A percentile compares a stretch with the other conserved stretches of the same genome.
These are phyloP conservation scores for Hyperoplus lanceolatus DNA, from an alignment of 2,797 vertebrate genomes.

Conservation along the genomic window DNA sequence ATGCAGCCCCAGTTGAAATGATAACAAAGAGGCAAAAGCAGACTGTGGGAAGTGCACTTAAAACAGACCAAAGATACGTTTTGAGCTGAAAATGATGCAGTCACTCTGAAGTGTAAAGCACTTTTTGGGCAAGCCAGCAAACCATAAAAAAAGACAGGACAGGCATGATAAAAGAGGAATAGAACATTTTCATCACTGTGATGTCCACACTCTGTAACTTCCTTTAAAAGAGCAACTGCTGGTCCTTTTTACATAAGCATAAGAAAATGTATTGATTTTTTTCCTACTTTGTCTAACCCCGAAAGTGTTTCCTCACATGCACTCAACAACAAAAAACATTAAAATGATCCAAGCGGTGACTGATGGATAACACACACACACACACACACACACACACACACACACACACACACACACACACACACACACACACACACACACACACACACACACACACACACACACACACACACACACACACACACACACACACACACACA, in stretches of 20 bases:
- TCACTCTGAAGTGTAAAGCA: neutral
- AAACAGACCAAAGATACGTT: neutral
- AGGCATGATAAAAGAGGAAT: too few species aligned
- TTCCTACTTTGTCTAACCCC: neutral
- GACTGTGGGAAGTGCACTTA: neutral
- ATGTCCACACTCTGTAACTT: too few species aligned
- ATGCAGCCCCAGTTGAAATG: slow-evolving; percentile 16
- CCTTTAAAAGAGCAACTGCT: too few species aligned
- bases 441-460: neutral
- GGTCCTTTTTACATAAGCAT: too few species aligned
- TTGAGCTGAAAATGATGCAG: neutral
- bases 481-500: neutral
- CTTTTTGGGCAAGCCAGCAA: too few species aligned
- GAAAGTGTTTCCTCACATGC: neutral
- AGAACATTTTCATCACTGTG: too few species aligned
- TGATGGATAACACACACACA: neutral
- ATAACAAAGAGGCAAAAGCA: slow-evolving; percentile 4
- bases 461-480: neutral
- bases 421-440: neutral
- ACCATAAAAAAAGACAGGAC: too few species aligned
- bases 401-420: neutral
- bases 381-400: neutral
- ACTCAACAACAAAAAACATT: neutral
- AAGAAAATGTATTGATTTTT: neutral
- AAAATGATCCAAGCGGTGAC: neutral